A percentile compares a stretch with the other conserved stretches of the same genome.
phyloP scores from a whole-genome alignment of 2,113 vertebrate genomes.

The Chaetodon trifascialis region DNA sequence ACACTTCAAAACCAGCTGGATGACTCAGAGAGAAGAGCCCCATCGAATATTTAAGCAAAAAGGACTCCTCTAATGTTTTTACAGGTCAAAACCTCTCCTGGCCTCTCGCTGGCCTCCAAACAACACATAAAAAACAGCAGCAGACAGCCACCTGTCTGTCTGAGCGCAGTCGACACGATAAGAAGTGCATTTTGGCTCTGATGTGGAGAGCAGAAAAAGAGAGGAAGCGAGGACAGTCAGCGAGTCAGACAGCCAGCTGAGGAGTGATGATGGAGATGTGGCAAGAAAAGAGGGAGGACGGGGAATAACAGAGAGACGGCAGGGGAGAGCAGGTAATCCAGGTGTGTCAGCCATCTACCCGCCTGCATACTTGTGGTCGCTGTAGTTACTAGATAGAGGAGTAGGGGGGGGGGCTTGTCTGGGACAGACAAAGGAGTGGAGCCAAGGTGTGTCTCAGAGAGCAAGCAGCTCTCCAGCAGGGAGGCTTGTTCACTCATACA shows the following conservation, averaged over 20 bases:
- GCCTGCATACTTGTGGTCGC: conserved; percentile 76
- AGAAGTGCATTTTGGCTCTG: conserved; percentile 21
- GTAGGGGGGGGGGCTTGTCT: conserved; percentile 31
- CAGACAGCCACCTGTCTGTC: conserved; percentile 9
- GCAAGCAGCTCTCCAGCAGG: too few relatives aligned
- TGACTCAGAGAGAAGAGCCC: not conserved
- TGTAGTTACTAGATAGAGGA: conserved; percentile 50
- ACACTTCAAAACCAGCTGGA: conserved; percentile 42
- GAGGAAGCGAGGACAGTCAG: conserved; percentile 17
- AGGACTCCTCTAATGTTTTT: conserved; percentile 9
- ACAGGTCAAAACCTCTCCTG: conserved; percentile 21
- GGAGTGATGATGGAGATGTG: conserved; percentile 21
- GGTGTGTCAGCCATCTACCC: conserved; percentile 77
- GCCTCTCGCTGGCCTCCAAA: conserved; percentile 4
- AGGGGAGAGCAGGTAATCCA: conserved; percentile 60
- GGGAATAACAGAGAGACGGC: conserved; percentile 18
- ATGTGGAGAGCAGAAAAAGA: conserved; percentile 11
- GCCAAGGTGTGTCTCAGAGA: conserved; percentile 68
- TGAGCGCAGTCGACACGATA: conserved; percentile 29
- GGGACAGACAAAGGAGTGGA: conserved; percentile 55
- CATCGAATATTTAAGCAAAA: conserved; percentile 37
- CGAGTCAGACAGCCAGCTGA: conserved; percentile 22
- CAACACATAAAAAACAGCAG: conserved; percentile 6
- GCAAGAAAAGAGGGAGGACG: not conserved
- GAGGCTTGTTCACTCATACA: conserved; percentile 41